Percentiles rank a stretch among this genome's conserved stretches.
phyloP scores from a whole-genome alignment of 2,888 invertebrate species.

The Stenchaetothrips biformis region DNA sequence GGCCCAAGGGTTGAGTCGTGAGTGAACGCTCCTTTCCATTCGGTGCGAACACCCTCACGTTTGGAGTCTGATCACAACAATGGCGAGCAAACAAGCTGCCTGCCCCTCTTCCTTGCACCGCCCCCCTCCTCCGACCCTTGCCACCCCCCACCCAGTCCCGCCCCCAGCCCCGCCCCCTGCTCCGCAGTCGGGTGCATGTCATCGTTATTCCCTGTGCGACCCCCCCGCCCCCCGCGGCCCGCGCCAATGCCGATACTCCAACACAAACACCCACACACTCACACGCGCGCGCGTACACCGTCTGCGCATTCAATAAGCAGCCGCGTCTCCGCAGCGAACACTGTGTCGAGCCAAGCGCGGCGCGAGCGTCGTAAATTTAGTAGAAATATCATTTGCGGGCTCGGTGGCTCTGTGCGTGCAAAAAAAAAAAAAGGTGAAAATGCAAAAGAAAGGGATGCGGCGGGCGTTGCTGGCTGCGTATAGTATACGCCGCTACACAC shows the following conservation, averaged over 20 bases:
- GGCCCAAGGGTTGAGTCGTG: background rate
- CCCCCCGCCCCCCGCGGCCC: too few species aligned
- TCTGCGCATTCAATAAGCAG: background rate
- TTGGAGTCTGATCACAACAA: slow-evolving; percentile 15
- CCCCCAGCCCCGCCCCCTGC: background rate
- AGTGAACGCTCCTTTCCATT: too few species aligned
- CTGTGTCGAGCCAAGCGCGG: background rate
- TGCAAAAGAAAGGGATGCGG: too few species aligned
- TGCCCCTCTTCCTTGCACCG: background rate
- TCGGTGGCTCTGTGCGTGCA: too few species aligned
- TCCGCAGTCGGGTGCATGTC: background rate
- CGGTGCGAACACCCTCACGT: background rate
- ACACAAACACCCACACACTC: too few species aligned
- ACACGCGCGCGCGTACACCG: too few species aligned
- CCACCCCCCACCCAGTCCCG: background rate
- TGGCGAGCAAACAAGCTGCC: slow-evolving; percentile 6
- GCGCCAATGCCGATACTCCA: too few species aligned
- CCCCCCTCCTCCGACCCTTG: too few species aligned
- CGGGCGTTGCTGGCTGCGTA: background rate
- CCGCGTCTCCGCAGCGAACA: background rate
- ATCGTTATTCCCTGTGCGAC: too few species aligned
- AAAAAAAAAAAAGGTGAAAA: too few species aligned
- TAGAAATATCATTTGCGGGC: too few species aligned
- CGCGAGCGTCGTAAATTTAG: background rate
- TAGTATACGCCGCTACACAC: background rate